Percentiles rank a stretch among this genome's conserved stretches.
Conservation (phyloP, 1,140 invertebrate species). For the Pollicipes pollicipes region DNA sequence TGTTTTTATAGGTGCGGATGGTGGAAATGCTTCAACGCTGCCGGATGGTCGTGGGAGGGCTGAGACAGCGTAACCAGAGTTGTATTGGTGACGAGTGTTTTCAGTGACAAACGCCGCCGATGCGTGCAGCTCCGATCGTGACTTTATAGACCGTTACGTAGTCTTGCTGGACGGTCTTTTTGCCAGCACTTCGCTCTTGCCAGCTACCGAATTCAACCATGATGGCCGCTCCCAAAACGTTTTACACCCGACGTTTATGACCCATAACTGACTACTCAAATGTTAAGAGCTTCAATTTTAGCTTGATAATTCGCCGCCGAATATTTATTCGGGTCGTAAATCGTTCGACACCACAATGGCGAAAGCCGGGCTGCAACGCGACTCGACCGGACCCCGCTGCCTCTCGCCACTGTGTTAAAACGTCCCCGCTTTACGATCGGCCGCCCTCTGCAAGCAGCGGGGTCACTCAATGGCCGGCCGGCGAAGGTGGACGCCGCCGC, state of each 20-base stretch:
- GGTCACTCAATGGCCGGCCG: background rate
- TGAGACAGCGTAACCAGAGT: background rate
- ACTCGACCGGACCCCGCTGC: too few relatives aligned
- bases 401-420: background rate
- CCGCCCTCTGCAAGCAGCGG: background rate
- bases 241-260: background rate
- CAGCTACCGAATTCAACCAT: background rate
- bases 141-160: background rate
- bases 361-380: too few relatives aligned
- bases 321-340: background rate
- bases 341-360: background rate
- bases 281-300: constrained; percentile 2
- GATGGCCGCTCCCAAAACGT: background rate
- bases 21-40: background rate
- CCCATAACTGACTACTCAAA: constrained; percentile 1
- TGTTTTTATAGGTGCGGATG: background rate
- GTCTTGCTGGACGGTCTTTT: background rate
- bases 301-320: background rate
- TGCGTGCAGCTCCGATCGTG: too few relatives aligned
- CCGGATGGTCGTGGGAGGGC: background rate
- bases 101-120: background rate
- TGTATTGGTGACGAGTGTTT: background rate
- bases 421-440: background rate
- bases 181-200: background rate
- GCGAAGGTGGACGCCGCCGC: too few relatives aligned